phyloP scores from a whole-genome alignment of 1,140 invertebrate genomes.

The Pseudobourletiella spinata region DNA sequence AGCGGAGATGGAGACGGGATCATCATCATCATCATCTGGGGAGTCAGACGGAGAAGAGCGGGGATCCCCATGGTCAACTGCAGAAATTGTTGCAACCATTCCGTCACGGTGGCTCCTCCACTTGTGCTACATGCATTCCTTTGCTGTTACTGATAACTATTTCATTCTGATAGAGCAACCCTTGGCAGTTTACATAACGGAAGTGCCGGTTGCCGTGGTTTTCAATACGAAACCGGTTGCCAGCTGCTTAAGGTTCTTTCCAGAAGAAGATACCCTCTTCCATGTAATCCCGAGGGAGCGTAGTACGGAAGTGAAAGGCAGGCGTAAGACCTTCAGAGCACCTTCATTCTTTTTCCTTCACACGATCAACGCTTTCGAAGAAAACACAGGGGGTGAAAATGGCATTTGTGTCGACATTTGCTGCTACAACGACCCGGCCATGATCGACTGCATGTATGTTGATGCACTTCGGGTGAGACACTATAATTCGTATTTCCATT shows the following conservation, averaged over 20 bases:
- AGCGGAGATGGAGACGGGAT: constrained; percentile 52
- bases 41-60: constrained; percentile 37
- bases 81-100: constrained; percentile 56
- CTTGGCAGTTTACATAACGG: constrained; percentile 55
- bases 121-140: constrained; percentile 81
- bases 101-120: constrained; percentile 63
- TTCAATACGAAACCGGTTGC: constrained; percentile 51
- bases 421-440: constrained; percentile 66
- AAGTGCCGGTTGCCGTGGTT: constrained; percentile 50
- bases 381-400: constrained; percentile 47
- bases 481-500: constrained; percentile 12
- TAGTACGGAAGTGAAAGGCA: constrained; percentile 28
- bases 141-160: constrained; percentile 73
- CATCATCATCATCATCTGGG: constrained; percentile 15
- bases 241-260: constrained; percentile 59
- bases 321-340: constrained; percentile 54
- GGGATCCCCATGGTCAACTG: constrained; percentile 55
- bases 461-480: constrained; percentile 60
- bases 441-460: constrained; percentile 76
- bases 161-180: constrained; percentile 78
- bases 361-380: constrained; percentile 79
- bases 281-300: constrained; percentile 55
- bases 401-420: constrained; percentile 66
- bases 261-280: constrained; percentile 62
- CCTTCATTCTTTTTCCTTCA: constrained; percentile 78